These are phyloP conservation scores for Venustaconcha ellipsiformis DNA, from an alignment of 1,140 invertebrate species.

Conservation along the genomic window DNA sequence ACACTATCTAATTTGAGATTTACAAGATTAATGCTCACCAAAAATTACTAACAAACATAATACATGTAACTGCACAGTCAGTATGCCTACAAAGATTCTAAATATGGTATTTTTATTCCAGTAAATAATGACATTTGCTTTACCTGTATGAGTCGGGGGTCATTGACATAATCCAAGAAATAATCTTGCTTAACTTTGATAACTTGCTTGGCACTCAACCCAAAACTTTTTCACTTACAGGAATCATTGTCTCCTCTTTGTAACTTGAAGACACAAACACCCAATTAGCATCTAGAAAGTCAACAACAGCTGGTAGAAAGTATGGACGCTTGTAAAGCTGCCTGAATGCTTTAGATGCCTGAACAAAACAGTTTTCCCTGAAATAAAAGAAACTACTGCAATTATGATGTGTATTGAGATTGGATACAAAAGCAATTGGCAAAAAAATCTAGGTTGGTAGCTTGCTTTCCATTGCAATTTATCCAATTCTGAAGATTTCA, in stretches of 20 bases:
- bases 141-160: background rate
- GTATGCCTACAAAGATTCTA: background rate
- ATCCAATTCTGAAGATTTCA: no score
- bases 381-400: slow-evolving; percentile 22
- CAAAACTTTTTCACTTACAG: slow-evolving; percentile 57
- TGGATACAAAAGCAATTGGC: no score
- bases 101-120: background rate
- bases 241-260: slow-evolving; percentile 79
- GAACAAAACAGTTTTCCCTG: slow-evolving; percentile 84
- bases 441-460: no score
- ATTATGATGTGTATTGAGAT: no score
- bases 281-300: slow-evolving; percentile 84
- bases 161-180: background rate
- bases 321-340: slow-evolving; percentile 80
- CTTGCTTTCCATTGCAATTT: no score
- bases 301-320: slow-evolving; percentile 80
- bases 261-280: slow-evolving; percentile 83
- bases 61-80: background rate
- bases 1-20: no score
- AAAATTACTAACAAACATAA: background rate
- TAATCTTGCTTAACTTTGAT: slow-evolving; percentile 1
- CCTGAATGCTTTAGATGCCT: slow-evolving; percentile 79
- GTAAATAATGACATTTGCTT: background rate
- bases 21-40: no score
- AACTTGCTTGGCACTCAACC: slow-evolving; percentile 9